These are phyloP conservation scores for Sycobia sp. DNA, from an alignment of 1,140 invertebrate genomes.

Conservation along the genomic window DNA sequence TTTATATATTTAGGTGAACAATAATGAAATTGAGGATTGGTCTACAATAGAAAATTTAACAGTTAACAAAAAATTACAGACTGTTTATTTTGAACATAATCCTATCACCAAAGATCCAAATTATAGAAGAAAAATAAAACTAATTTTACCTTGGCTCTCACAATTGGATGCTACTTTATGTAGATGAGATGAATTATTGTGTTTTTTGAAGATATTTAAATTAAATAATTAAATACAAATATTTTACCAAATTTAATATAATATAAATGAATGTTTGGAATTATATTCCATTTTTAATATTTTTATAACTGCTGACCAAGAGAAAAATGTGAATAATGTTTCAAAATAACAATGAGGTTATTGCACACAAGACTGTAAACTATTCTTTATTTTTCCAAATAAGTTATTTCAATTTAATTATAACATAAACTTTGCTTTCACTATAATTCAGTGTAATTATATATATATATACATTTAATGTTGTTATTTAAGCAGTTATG, in stretches of 20 bases:
- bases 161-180: constrained; percentile 97
- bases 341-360: not conserved
- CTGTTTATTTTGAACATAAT: constrained; percentile 94
- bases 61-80: constrained; percentile 77
- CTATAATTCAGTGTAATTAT: not conserved
- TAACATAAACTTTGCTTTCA: not conserved
- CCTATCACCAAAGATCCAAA: constrained; percentile 83
- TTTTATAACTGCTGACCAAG: constrained; percentile 1
- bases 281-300: constrained; percentile 20
- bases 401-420: not conserved
- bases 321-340: not conserved
- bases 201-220: not conserved
- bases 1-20: constrained; percentile 77
- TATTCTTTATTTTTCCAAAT: constrained; percentile 16
- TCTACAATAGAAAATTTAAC: constrained; percentile 78
- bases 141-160: constrained; percentile 81
- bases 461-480: constrained; percentile 16
- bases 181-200: constrained; percentile 59
- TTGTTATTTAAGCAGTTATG: not conserved
- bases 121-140: constrained; percentile 90
- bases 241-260: not conserved
- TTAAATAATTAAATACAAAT: not conserved
- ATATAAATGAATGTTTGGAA: constrained; percentile 4
- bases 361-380: constrained; percentile 15
- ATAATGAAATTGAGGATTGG: constrained; percentile 90